Evolutionary conservation across 2,888 invertebrate genomes (phyloP).

Genomic region (Rhodophaea formosa): DNA sequence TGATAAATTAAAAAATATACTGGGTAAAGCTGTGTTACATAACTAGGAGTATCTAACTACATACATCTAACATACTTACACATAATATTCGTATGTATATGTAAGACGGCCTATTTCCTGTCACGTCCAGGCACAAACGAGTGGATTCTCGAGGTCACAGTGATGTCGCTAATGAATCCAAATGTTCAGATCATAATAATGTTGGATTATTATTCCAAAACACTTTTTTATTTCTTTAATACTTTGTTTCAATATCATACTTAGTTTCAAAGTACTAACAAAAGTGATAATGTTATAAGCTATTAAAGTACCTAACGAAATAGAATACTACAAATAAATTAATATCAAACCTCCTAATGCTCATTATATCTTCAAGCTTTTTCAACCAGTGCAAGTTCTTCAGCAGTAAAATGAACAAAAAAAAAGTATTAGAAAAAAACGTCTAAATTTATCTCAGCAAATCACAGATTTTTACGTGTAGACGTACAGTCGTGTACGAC

Average conservation of each 20-base stretch:
- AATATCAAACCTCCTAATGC: no score
- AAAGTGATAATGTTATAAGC: no score
- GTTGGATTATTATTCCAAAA: background rate
- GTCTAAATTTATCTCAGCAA: slow-evolving; percentile 2
- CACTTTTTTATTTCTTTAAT: background rate
- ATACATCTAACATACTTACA: background rate
- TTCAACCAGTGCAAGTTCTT: no score
- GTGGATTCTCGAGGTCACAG: slow-evolving; percentile 27
- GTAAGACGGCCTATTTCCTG: slow-evolving; percentile 49
- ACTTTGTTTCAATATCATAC: no score
- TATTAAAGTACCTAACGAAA: no score
- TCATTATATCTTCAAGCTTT: no score
- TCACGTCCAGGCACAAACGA: slow-evolving; percentile 54
- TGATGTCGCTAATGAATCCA: slow-evolving; percentile 23
- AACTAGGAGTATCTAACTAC: background rate
- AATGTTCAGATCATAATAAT: slow-evolving; percentile 16
- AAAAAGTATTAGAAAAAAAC: background rate
- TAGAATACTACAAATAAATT: no score
- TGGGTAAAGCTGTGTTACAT: no score
- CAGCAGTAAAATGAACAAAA: no score
- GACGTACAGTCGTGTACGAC: no score
- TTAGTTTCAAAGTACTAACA: no score
- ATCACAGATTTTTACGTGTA: slow-evolving; percentile 12
- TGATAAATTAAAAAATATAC: no score
- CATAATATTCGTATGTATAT: background rate